Percentiles rank a stretch among this genome's conserved stretches.
Evolutionary conservation across 2,888 invertebrate species (phyloP).

Genomic region (Drepanosiphum platanoidis): DNA sequence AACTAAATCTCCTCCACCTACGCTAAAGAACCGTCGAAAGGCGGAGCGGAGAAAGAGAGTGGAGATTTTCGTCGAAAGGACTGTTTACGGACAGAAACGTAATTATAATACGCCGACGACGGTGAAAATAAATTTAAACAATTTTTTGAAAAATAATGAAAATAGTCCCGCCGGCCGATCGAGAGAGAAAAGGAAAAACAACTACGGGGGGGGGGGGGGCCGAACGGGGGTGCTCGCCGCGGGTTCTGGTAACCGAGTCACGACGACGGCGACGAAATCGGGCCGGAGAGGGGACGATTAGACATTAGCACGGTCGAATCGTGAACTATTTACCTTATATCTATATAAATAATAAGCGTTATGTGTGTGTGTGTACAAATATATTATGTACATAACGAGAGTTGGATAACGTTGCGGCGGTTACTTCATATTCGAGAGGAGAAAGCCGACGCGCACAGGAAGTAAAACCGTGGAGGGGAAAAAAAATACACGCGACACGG

Average conservation of each 20-base stretch:
- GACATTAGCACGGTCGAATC: conserved; percentile 38
- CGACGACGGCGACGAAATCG: neutral
- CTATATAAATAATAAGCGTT: no score
- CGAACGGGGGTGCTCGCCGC: neutral
- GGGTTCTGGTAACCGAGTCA: neutral
- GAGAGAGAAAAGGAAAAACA: conserved; percentile 11
- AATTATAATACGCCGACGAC: no score
- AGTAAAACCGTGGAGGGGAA: conserved; percentile 36
- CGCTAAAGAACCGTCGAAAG: no score
- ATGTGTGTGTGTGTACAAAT: neutral
- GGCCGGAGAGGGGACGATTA: conserved; percentile 1
- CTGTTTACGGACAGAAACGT: no score
- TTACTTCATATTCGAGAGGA: conserved; percentile 56
- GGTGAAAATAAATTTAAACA: no score
- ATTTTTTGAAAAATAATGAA: no score
- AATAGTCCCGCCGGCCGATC: no score
- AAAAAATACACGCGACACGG: conserved; percentile 7
- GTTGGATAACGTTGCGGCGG: conserved; percentile 38
- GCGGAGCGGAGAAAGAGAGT: no score
- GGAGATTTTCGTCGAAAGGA: no score
- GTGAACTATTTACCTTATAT: conserved; percentile 33
- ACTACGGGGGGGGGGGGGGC: neutral
- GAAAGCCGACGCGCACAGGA: conserved; percentile 46
- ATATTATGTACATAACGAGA: neutral
- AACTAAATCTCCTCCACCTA: no score